Percentiles rank a stretch among this genome's conserved stretches.
Conservation (phyloP, 35 echinoderm and acorn worm species). For the Nesometra sesokonis region DNA sequence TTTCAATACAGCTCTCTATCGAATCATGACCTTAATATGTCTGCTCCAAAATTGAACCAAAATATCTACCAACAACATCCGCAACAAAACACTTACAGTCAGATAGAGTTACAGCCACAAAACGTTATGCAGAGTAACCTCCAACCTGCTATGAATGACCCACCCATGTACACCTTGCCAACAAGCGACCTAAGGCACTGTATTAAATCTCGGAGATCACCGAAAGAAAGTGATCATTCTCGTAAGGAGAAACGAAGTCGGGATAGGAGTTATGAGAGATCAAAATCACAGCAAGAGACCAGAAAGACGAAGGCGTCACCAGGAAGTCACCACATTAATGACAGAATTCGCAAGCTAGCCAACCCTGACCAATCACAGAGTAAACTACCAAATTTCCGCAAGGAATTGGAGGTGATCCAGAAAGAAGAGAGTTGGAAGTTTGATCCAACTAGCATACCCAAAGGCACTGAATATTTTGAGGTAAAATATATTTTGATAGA, state of each 20-base stretch:
- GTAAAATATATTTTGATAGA: conserved; percentile 2
- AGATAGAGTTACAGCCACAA: not conserved
- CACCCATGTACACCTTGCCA: not conserved
- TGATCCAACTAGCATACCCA: conserved; percentile 25
- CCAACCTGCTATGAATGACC: not conserved
- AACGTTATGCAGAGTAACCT: not conserved
- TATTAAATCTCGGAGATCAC: not conserved
- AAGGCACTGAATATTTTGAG: conserved; percentile 24
- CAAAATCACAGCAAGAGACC: not conserved
- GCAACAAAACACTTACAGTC: not conserved
- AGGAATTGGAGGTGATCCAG: conserved; percentile 21
- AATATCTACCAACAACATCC: not conserved
- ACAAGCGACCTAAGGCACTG: not conserved
- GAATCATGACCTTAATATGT: not conserved
- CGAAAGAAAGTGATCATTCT: not conserved
- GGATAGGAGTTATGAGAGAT: not conserved
- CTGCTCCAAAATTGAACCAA: not conserved
- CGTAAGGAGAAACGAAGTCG: not conserved
- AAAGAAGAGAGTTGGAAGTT: not conserved
- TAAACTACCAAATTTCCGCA: conserved; percentile 36
- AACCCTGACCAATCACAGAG: not conserved
- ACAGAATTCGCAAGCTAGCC: not conserved
- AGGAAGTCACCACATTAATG: not conserved
- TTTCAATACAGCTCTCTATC: not conserved
- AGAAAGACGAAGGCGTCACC: not conserved